phyloP scores from a whole-genome alignment of 2,888 invertebrate species.

The Meghimatium bilineatum region DNA sequence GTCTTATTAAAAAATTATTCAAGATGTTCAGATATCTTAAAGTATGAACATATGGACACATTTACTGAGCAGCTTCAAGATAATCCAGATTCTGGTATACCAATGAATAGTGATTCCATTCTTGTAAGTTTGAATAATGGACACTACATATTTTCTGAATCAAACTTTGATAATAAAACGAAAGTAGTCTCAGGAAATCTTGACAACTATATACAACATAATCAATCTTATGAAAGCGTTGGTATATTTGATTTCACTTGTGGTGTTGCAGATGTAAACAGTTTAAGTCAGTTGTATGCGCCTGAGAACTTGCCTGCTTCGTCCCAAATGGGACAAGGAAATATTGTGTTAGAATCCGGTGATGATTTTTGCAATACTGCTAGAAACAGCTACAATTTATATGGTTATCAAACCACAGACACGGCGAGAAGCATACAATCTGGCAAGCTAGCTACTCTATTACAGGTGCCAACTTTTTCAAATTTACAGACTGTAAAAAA shows the following conservation, averaged over 20 bases:
- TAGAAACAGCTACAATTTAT: background rate
- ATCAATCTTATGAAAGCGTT: background rate
- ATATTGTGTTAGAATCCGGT: background rate
- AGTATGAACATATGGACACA: background rate
- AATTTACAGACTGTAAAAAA: background rate
- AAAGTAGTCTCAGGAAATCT: background rate
- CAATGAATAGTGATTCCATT: background rate
- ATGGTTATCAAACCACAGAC: background rate
- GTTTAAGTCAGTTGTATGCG: background rate
- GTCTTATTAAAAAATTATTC: background rate
- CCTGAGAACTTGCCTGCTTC: background rate
- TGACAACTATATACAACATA: background rate
- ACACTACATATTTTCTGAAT: background rate
- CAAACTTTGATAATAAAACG: background rate
- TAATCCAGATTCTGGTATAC: background rate
- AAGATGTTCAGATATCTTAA: background rate
- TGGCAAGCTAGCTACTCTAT: conserved; percentile 9
- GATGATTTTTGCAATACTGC: background rate
- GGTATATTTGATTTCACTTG: background rate
- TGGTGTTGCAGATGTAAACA: background rate
- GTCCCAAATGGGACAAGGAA: background rate
- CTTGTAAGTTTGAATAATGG: background rate
- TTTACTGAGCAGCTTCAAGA: background rate
- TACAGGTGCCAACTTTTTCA: background rate
- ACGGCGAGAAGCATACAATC: background rate